A percentile compares a stretch with the other conserved stretches of the same genome.
These are phyloP conservation scores for Ciona savignyi DNA, from an alignment of 23 tunicate genomes.

Conservation along the genomic window DNA sequence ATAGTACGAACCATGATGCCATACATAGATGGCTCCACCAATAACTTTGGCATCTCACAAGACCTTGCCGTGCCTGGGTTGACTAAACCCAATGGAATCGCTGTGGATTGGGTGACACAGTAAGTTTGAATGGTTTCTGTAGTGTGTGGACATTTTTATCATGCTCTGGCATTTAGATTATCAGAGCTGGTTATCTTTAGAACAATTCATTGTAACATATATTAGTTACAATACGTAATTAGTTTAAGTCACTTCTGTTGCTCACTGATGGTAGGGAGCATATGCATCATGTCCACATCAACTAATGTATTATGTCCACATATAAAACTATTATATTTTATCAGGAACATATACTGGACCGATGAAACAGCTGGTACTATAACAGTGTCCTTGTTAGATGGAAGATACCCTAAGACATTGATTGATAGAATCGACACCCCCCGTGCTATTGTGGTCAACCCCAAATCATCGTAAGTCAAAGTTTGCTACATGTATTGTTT, in stretches of 20 bases:
- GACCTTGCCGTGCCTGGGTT: constrained; percentile 36
- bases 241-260: too few species aligned
- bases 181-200: too few species aligned
- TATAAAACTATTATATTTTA: too few species aligned
- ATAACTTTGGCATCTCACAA: constrained; percentile 55
- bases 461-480: constrained; percentile 48
- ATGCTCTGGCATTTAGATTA: too few species aligned
- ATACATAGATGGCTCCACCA: constrained; percentile 22
- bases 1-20: constrained; percentile 56
- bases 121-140: constrained; percentile 6
- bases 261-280: too few species aligned
- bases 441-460: constrained; percentile 61
- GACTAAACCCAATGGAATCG: constrained; percentile 56
- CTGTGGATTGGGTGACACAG: constrained; percentile 74
- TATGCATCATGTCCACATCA: too few species aligned
- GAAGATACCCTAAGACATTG: constrained; percentile 50
- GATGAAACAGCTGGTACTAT: constrained; percentile 45
- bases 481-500: too few species aligned
- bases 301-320: too few species aligned
- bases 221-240: too few species aligned
- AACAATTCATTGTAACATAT: too few species aligned
- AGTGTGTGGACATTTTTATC: neutral
- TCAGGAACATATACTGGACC: constrained; percentile 85
- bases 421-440: constrained; percentile 35
- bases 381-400: constrained; percentile 50